Conservation (phyloP, 53 echinoderm and acorn worm genomes). For the Temnopleurus reevesii region DNA sequence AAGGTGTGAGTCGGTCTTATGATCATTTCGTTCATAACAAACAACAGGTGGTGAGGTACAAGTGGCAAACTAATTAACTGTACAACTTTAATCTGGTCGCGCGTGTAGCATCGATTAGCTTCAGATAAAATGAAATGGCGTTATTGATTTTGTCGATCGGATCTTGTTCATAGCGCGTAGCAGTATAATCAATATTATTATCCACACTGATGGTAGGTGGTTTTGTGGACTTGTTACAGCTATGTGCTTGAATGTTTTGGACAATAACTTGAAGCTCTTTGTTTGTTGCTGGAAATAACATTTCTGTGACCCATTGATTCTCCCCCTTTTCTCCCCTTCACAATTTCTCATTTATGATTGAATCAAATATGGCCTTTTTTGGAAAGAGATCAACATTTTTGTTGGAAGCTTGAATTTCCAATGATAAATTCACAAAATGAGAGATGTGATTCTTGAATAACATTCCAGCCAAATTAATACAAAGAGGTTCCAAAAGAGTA, state of each 20-base stretch:
- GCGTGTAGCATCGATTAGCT: constrained; percentile 18
- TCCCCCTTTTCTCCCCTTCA: no score
- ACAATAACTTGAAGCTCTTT: not conserved
- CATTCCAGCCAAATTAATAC: no score
- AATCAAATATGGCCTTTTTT: no score
- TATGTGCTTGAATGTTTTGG: not conserved
- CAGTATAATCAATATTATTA: constrained; percentile 9
- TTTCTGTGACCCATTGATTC: no score
- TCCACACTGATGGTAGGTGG: not conserved
- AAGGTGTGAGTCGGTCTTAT: no score
- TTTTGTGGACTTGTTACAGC: not conserved
- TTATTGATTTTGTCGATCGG: not conserved
- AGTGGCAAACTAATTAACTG: constrained; percentile 22
- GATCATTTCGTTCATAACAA: no score
- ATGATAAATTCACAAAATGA: no score
- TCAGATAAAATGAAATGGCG: not conserved
- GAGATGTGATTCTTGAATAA: no score
- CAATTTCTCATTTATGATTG: no score
- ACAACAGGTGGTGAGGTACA: constrained; percentile 28
- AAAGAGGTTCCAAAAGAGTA: no score
- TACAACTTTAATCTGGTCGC: constrained; percentile 36
- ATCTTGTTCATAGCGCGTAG: not conserved
- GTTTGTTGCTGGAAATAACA: not conserved
- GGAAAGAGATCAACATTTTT: no score
- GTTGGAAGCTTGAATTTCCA: no score